Evolutionary conservation across 2,888 invertebrate species (phyloP), one percentile per base, ranked within the genome.

Genomic region (Hermaeophaga mercurialis): DNA sequence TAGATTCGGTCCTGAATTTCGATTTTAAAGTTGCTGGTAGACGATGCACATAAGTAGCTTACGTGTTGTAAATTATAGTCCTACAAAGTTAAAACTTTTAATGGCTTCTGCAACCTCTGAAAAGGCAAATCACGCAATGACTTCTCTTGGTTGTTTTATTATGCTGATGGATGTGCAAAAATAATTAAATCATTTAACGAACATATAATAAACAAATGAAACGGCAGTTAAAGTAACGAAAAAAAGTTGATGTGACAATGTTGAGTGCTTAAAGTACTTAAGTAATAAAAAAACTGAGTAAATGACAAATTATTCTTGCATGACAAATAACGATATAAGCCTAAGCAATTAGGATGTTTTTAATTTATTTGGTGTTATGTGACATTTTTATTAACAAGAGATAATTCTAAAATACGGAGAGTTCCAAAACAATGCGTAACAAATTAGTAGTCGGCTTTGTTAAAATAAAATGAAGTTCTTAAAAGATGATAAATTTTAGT

Each of bases 1-100:
- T n/a, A 19, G 19, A 33, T 46, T 11, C 41, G 50, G 31, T 19
- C 19, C 47, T 38, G 31, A 1, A 8, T 19, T 7, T 17, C 6
- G 33, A 22, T 43, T 50, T 44, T 33, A 43, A 57, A 54, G 41
- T 34, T 38, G 38, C 44, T 43, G 47, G 39, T 47, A 41, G 31
- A 48, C 43, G 48, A 49, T 28, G 50, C 56, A 48, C 46, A 44
- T 49, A 64, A 63, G 60, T 53, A 55, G 62, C 65, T 66, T 68
- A 66, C 68, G 68, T 68, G 68, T 64, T 64, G 64, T 64, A 66
- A 68, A 66, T 68, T 66, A 65, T 64, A 54, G 52, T 48, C 55
- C 54, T 38, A 38, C 45, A 54, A 61, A 59, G 54, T 61, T 64
- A 31, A 64, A 66, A 65, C 59, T 64, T 64, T 64, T 66, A 66